Evolutionary conservation across 2,797 vertebrate species (phyloP).

Genomic region (Epinephelus malabaricus): DNA sequence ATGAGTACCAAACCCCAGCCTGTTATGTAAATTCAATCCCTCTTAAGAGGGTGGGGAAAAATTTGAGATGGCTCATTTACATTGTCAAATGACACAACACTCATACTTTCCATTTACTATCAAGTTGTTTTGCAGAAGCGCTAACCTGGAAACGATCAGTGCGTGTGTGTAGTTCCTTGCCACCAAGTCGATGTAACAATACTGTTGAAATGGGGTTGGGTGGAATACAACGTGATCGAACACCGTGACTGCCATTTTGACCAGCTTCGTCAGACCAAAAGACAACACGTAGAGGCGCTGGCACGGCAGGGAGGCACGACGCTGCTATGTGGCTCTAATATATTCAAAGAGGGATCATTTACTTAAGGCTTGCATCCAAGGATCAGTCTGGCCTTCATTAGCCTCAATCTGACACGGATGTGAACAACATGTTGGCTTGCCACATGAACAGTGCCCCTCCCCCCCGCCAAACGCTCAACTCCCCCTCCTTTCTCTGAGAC

Average conservation of each 20-base stretch:
- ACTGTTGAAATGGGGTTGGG: background rate
- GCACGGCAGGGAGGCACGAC: conserved; percentile 52
- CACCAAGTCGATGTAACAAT: conserved; percentile 15
- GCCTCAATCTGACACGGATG: conserved; percentile 82
- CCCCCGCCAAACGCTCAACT: conserved; percentile 43
- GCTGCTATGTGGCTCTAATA: conserved; percentile 59
- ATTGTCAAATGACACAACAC: conserved; percentile 84
- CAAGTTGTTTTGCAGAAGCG: conserved; percentile 63
- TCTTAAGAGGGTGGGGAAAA: conserved; percentile 82
- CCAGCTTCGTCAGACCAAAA: conserved; percentile 61
- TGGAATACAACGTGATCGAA: conserved; percentile 41
- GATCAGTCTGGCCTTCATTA: conserved; percentile 84
- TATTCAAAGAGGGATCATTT: conserved; percentile 82
- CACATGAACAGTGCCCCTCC: conserved; percentile 72
- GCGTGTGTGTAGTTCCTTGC: conserved; percentile 23
- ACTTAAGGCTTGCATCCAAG: conserved; percentile 79
- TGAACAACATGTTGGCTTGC: conserved; percentile 81
- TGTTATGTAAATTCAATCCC: conserved; percentile 84
- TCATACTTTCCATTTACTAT: conserved; percentile 85
- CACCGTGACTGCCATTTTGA: conserved; percentile 57
- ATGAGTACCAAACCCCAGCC: conserved; percentile 74
- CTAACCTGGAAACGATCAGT: conserved; percentile 58
- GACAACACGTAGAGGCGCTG: conserved; percentile 44
- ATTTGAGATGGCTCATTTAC: conserved; percentile 82
- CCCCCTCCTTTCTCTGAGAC: conserved; percentile 60